Base-by-base conservation (phyloP, 2,888 invertebrate genomes). In the Leuctra nigra region DNA sequence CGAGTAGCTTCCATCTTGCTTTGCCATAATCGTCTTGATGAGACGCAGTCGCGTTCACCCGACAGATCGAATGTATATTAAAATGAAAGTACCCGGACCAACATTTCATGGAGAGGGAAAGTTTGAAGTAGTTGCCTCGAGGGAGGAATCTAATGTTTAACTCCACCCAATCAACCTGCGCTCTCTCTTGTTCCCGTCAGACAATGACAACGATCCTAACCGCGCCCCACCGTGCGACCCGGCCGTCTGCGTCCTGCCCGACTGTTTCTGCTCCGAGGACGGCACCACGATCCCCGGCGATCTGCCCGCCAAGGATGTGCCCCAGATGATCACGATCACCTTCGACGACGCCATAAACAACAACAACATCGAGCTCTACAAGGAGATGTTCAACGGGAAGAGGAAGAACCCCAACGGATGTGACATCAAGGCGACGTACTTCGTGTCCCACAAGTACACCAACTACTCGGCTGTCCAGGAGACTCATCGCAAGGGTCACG, bases 281-380 rank as follows among this genome's bases (percentile, higher is more conserved):
- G 92, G 92, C 62, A 92, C 92, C 35, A 77, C 81, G 41, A 86
- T 91, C 64, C 92, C 92, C 61, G 90, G 90, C 13, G 90, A 91
- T 68, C 74, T 91, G 50, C 90, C 89, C 13, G 71, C 83, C 61
- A 87, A 83, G 73, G 90, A 91, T 67, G 90, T 93, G 0, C 93
- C 93, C 4, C 92, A 93, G 77, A 93, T 93, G 93, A 86, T 94
- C 68, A 92, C 91, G 57, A 87, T 94, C 69, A 93, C 93, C 53
- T 94, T 94, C 70, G 93, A 94, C 69, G 93, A 93, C 68, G 93
- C 93, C 68, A 91, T 94, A 73, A 94, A 94, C 73, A 92, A 92
- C 74, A 92, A 94, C 75, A 94, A 94, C 74, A 93, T 93, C 69
- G 92, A 91, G 66, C 75, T 94, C 53, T 94, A 93, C 80, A 90